phyloP scores from a whole-genome alignment of 2,888 invertebrate genomes.

The Eilema griseolum region DNA sequence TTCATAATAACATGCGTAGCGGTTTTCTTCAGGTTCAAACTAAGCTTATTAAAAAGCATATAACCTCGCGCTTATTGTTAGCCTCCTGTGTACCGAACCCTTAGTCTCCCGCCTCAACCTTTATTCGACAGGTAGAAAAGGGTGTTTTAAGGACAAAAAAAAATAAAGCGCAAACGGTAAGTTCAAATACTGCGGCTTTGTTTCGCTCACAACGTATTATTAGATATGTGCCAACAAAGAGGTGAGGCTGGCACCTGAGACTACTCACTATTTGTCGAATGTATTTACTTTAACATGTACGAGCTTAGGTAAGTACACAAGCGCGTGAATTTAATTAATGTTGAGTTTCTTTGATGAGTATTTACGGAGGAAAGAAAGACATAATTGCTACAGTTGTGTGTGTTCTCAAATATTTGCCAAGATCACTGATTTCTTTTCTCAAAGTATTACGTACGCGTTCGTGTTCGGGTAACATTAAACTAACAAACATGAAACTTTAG shows the following conservation, averaged over 20 bases:
- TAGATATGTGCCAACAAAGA: slow-evolving; percentile 60
- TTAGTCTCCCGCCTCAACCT: slow-evolving; percentile 20
- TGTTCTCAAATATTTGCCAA: background rate
- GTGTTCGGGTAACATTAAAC: slow-evolving; percentile 1
- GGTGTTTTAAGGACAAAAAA: slow-evolving; percentile 31
- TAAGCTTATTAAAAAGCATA: background rate
- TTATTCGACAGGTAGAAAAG: slow-evolving; percentile 33
- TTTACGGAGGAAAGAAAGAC: background rate
- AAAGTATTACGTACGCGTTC: background rate
- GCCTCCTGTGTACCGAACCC: background rate
- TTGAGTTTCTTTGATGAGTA: background rate
- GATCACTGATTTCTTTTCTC: slow-evolving; percentile 4
- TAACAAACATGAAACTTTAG: slow-evolving; percentile 4
- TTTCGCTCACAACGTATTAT: slow-evolving; percentile 52
- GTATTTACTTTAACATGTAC: slow-evolving; percentile 22
- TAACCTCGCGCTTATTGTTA: background rate
- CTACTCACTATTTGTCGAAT: slow-evolving; percentile 41
- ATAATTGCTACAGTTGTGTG: background rate
- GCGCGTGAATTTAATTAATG: slow-evolving; percentile 4
- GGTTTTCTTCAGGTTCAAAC: background rate
- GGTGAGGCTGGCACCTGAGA: slow-evolving; percentile 53
- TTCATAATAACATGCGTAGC: background rate
- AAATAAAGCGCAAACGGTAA: slow-evolving; percentile 33
- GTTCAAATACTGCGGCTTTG: slow-evolving; percentile 44
- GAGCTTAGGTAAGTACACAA: background rate